Conservation (phyloP, 2,113 vertebrate species). For the Bubo bubo region DNA sequence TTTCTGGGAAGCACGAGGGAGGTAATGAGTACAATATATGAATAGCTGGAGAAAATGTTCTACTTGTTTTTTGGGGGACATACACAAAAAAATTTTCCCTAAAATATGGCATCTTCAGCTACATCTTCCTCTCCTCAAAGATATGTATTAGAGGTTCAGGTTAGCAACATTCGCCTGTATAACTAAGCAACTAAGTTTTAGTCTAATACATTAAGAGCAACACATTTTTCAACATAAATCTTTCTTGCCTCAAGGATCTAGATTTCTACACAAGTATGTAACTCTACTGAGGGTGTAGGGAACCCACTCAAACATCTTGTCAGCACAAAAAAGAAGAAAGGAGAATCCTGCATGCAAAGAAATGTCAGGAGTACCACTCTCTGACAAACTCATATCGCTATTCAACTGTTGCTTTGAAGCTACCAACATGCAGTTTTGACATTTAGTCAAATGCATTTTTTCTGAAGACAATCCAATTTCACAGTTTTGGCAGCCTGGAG, state of each 20-base stretch:
- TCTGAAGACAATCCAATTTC: neutral
- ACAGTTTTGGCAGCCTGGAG: neutral
- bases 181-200: neutral
- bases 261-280: neutral
- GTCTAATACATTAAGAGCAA: neutral
- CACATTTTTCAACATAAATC: neutral
- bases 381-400: neutral
- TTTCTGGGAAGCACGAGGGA: neutral
- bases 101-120: neutral
- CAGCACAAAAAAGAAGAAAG: neutral
- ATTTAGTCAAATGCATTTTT: neutral
- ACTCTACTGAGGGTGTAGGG: neutral
- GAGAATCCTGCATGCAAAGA: neutral
- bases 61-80: neutral
- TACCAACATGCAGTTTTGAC: neutral
- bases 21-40: neutral
- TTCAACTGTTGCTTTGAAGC: neutral
- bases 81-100: neutral
- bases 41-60: neutral
- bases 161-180: neutral
- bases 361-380: accelerated
- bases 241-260: neutral
- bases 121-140: neutral
- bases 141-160: neutral
- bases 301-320: neutral